Base-by-base conservation (phyloP, 2,113 vertebrate genomes). In the Circaetus gallicus region DNA sequence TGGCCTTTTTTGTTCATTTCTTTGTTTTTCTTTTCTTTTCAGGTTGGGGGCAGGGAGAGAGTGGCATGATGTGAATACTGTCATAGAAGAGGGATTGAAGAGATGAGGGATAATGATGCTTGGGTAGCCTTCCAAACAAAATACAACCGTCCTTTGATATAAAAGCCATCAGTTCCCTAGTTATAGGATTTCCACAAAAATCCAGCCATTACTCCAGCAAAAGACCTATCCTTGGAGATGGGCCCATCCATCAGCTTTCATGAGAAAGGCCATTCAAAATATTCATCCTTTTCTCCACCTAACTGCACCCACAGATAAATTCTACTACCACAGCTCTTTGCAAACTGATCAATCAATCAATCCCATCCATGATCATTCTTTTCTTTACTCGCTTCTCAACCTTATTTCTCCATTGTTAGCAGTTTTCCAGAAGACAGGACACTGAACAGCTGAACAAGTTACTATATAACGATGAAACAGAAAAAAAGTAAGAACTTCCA, bases 1-100 rank as follows among this genome's bases (percentile, higher is more conserved):
- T 62, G 21, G 15, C 8, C 0, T 2, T 59, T 47, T 56, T 74
- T 62, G 4, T 21, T 52, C 0, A 3, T n/a, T 20, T 49, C 3
- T 26, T 50, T 19, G 2, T 8, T 28, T 47, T 40, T 19, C 5
- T 82, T 77, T 19, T 65, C 5, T 58, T 86, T 93, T 55, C 14
- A n/a, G 4, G 3, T 13, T 62, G 17, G 14, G 21, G 7, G 2
- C 1, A 59, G 6, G 20, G 22, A 42, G 16, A 74, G 11, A 67
- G 25, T 43, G 43, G 8, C 16, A 45, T 43, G 18, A 31, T 71
- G 4, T 67, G 15, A 86, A 84, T 65, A 58, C 6, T 56, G 21
- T 62, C 40, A 56, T 14, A 85, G 42, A 70, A 74, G 8, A 82
- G 6, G 5, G 21, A 71, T 40, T 43, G 38, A 93, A 87, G 31